These are phyloP conservation scores for Bombus waltoni DNA, from an alignment of 1,140 invertebrate genomes.

Conservation along the genomic window DNA sequence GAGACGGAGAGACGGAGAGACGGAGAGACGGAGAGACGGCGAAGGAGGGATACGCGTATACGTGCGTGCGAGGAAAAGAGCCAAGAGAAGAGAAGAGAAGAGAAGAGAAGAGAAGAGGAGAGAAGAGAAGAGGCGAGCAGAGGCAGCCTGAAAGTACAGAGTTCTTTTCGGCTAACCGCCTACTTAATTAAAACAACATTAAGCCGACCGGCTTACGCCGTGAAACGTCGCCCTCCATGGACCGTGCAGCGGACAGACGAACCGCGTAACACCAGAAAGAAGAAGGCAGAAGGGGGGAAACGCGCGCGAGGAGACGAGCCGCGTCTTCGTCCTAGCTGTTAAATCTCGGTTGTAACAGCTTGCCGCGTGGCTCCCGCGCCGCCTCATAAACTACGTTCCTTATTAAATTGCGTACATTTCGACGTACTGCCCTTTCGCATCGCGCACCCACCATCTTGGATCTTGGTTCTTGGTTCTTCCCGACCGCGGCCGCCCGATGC, in stretches of 20 bases:
- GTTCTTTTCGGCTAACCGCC: slow-evolving; percentile 77
- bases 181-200: slow-evolving; percentile 83
- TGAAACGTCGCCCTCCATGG: slow-evolving; percentile 63
- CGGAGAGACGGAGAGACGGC: too few relatives aligned
- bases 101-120: slow-evolving; percentile 19
- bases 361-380: slow-evolving; percentile 27
- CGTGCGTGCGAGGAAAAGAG: too few relatives aligned
- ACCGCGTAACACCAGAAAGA: slow-evolving; percentile 59
- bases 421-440: slow-evolving; percentile 20
- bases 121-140: slow-evolving; percentile 21
- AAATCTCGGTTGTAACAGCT: slow-evolving; percentile 59
- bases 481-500: background rate
- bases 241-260: slow-evolving; percentile 61
- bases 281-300: slow-evolving; percentile 17
- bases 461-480: background rate
- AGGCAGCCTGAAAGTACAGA: slow-evolving; percentile 58
- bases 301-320: background rate
- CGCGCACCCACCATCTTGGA: slow-evolving; percentile 20
- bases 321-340: slow-evolving; percentile 47
- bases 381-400: slow-evolving; percentile 68
- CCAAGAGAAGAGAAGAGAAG: slow-evolving; percentile 35
- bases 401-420: slow-evolving; percentile 71
- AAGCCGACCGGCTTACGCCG: slow-evolving; percentile 62
- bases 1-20: too few relatives aligned
- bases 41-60: too few relatives aligned